Conservation (phyloP, 2,797 vertebrate species). For the Cetoscarus ocellatus region DNA sequence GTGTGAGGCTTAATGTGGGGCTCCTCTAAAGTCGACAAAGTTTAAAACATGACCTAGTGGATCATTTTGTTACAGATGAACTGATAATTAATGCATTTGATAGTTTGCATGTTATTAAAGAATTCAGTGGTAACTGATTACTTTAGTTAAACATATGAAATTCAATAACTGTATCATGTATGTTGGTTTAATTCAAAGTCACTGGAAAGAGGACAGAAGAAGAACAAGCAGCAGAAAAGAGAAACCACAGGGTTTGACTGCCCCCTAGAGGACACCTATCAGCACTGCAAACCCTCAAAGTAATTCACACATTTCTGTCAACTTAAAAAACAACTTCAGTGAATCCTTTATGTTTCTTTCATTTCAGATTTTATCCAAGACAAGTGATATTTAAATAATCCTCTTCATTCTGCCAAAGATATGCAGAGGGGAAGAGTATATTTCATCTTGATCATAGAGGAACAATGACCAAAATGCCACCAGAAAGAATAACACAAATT, state of each 20-base stretch:
- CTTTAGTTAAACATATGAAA: neutral
- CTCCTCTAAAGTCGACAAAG: neutral
- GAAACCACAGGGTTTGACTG: conserved; percentile 50
- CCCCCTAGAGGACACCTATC: conserved; percentile 57
- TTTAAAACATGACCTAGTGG: neutral
- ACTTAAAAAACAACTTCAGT: too few relatives aligned
- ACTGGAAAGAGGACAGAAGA: neutral
- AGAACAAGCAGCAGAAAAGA: neutral
- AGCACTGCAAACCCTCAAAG: neutral
- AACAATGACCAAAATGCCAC: too few relatives aligned
- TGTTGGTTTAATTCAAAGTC: neutral
- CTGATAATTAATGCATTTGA: neutral
- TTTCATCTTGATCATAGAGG: too few relatives aligned
- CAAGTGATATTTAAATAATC: too few relatives aligned
- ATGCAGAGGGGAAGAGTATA: too few relatives aligned
- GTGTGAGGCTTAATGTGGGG: neutral
- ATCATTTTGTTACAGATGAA: too few relatives aligned
- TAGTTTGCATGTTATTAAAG: neutral
- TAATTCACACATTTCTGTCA: too few relatives aligned
- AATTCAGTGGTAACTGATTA: neutral
- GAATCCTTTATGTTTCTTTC: too few relatives aligned
- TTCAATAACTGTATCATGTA: neutral
- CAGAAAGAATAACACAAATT: too few relatives aligned
- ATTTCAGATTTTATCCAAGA: too few relatives aligned
- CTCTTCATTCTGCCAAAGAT: too few relatives aligned